phyloP scores from a whole-genome alignment of 2,797 vertebrate genomes.

The Cottoperca gobio region DNA sequence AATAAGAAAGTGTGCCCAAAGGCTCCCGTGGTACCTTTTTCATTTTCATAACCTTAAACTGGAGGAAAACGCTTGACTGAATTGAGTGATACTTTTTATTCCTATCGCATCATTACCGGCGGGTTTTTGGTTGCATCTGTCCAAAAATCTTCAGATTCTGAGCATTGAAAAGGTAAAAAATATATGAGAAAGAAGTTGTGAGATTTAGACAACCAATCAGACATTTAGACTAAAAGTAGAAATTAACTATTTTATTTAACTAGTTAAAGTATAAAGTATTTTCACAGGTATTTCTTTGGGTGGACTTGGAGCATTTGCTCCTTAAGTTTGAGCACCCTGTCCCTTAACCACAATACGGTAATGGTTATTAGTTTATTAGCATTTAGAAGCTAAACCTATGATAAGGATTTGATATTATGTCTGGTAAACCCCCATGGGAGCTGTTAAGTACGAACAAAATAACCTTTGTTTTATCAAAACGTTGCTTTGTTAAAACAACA shows the following conservation, averaged over 20 bases:
- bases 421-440: background rate
- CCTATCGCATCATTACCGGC: background rate
- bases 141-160: background rate
- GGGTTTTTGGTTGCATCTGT: background rate
- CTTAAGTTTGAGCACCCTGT: background rate
- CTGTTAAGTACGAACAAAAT: slow-evolving; percentile 9
- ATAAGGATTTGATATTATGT: background rate
- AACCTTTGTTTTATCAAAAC: background rate
- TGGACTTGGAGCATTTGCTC: background rate
- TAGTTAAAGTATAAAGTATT: background rate
- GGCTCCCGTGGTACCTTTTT: slow-evolving; percentile 3
- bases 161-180: background rate
- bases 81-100: slow-evolving; percentile 1
- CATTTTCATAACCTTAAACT: slow-evolving; percentile 11
- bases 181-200: background rate
- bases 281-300: background rate
- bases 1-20: slow-evolving; percentile 15
- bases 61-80: slow-evolving; percentile 6
- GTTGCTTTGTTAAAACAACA: background rate
- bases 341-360: background rate
- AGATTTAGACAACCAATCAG: background rate
- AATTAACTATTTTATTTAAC: background rate
- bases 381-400: background rate
- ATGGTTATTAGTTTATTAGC: background rate
- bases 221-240: background rate